Conservation (phyloP, 1,140 invertebrate genomes). For the Lordiphosa collinella region DNA sequence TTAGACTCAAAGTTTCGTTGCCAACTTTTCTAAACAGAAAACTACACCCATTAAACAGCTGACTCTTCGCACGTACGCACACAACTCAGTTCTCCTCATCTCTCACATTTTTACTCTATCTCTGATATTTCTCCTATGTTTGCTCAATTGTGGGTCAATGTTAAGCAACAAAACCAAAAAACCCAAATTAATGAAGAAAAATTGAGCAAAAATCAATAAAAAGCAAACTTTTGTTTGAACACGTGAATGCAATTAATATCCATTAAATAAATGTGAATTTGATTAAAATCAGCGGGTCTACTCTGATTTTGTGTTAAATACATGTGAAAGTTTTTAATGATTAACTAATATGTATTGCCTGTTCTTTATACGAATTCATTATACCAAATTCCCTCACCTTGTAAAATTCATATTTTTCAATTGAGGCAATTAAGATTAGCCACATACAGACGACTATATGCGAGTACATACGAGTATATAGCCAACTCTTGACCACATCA, state of each 20-base stretch:
- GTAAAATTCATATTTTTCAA: conserved; percentile 16
- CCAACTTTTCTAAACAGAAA: too few species aligned
- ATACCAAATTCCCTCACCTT: background rate
- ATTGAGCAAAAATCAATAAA: conserved; percentile 5
- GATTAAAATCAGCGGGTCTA: conserved; percentile 19
- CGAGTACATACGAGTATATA: too few species aligned
- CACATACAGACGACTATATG: too few species aligned
- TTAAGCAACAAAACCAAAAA: conserved; percentile 7
- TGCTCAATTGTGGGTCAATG: conserved; percentile 31
- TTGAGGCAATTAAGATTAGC: conserved; percentile 8
- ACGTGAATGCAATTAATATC: conserved; percentile 13
- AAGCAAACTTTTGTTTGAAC: background rate
- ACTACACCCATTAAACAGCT: background rate
- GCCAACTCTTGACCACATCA: background rate
- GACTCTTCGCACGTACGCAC: conserved; percentile 36
- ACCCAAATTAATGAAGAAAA: background rate
- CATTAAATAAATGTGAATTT: conserved; percentile 1
- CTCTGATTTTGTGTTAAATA: conserved; percentile 25
- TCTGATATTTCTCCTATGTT: background rate
- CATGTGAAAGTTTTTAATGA: too few species aligned
- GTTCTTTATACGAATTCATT: too few species aligned
- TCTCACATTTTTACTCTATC: background rate
- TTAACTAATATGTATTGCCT: too few species aligned
- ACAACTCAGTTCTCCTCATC: too few species aligned
- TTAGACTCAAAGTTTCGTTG: too few species aligned